phyloP scores from a whole-genome alignment of 2,888 invertebrate species.

The Nipponacmea schrenckii region DNA sequence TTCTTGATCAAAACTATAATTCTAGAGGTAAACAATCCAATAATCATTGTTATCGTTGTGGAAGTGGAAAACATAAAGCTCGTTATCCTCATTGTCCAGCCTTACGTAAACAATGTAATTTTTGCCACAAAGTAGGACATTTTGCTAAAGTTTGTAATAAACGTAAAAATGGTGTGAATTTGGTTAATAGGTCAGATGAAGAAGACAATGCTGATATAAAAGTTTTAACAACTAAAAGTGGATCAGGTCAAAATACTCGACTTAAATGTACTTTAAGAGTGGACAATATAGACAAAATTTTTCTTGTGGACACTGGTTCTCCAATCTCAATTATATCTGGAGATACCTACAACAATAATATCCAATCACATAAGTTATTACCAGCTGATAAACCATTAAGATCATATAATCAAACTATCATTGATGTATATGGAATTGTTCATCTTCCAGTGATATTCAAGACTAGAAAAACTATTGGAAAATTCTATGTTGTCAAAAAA shows the following conservation, averaged over 20 bases:
- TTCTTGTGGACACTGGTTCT: neutral
- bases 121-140: neutral
- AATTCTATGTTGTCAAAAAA: neutral
- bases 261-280: neutral
- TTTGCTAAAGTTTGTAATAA: neutral
- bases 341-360: neutral
- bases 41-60: neutral
- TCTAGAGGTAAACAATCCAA: no score
- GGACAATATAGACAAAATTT: neutral
- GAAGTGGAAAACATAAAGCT: neutral
- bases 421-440: neutral
- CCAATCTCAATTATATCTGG: neutral
- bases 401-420: neutral
- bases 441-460: neutral
- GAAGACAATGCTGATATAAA: neutral
- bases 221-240: neutral
- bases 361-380: neutral
- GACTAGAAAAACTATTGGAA: slow-evolving; percentile 1
- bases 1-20: no score
- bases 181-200: neutral
- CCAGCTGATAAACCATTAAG: neutral
- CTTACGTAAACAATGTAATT: no score
- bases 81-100: neutral
- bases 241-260: neutral
- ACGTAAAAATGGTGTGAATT: neutral